Percentiles rank a stretch among this genome's conserved stretches.
These are phyloP conservation scores for Canis aureus DNA, from an alignment of 2,113 vertebrate genomes.

Conservation along the genomic window DNA sequence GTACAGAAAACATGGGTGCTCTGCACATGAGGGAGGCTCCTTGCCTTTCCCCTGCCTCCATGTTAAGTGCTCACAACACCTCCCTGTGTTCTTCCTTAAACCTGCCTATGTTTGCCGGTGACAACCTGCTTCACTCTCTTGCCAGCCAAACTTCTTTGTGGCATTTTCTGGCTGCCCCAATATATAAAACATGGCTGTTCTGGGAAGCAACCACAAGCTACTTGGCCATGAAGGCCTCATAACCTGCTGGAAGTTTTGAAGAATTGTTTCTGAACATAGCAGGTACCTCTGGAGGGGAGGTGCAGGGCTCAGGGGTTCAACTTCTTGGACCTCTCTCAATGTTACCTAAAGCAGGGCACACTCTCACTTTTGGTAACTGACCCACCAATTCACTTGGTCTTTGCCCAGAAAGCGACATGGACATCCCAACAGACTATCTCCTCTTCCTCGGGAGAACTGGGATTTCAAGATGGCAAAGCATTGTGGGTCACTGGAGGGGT, in stretches of 20 bases:
- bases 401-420: not conserved
- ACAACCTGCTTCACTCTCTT: not conserved
- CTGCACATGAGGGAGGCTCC: not conserved
- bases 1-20: not conserved
- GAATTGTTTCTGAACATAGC: not conserved
- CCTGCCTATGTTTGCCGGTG: not conserved
- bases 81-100: not conserved
- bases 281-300: not conserved
- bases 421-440: not conserved
- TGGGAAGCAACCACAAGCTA: not conserved
- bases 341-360: not conserved
- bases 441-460: not conserved
- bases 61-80: not conserved
- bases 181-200: slow-evolving; percentile 36
- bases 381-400: not conserved
- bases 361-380: not conserved
- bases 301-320: not conserved
- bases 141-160: not conserved
- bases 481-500: not conserved
- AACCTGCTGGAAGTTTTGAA: not conserved
- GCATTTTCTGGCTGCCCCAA: not conserved
- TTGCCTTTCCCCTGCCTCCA: not conserved
- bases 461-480: not conserved
- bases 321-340: not conserved
- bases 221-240: not conserved